Evolutionary conservation across 2,113 vertebrate species (phyloP).

Genomic region (Brachyistius frenatus): DNA sequence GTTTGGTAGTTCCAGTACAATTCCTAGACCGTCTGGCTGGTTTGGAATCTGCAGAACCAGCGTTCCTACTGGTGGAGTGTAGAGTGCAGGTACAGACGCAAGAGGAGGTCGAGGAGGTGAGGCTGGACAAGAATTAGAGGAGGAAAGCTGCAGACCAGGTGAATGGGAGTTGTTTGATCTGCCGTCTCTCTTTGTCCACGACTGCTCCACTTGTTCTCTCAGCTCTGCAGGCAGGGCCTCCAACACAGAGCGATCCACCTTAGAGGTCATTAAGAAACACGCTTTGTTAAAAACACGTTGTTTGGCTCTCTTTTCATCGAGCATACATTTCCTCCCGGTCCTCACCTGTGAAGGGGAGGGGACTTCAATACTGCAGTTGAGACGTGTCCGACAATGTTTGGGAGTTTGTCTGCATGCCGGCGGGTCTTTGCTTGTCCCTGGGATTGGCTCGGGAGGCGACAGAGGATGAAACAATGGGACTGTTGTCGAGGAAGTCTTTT

Average conservation of each 20-base stretch:
- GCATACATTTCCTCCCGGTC: not conserved
- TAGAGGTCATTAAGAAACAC: conserved; percentile 22
- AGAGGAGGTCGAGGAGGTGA: conserved; percentile 47
- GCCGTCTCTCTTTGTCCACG: conserved; percentile 82
- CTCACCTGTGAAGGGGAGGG: conserved; percentile 95
- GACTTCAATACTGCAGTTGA: conserved; percentile 94
- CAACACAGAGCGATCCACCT: conserved; percentile 95
- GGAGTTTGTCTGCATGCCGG: conserved; percentile 81
- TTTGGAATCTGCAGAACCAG: conserved; percentile 92
- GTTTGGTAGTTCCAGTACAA: conserved; percentile 94
- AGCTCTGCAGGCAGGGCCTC: conserved; percentile 93
- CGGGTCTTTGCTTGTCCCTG: conserved; percentile 83
- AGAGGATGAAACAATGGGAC: conserved; percentile 66
- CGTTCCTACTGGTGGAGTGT: conserved; percentile 82
- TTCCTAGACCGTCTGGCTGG: conserved; percentile 86
- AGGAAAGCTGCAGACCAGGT: conserved; percentile 27
- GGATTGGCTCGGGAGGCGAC: conserved; percentile 77
- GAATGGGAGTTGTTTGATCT: conserved; percentile 42
- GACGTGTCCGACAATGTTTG: conserved; percentile 82
- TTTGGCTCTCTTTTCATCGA: not conserved
- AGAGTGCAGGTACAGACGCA: conserved; percentile 54
- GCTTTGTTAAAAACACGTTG: not conserved
- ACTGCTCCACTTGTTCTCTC: conserved; percentile 92
- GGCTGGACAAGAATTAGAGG: conserved; percentile 45
- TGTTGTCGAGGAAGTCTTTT: conserved; percentile 78